Evolutionary conservation across 1,140 invertebrate genomes (phyloP).

Genomic region (Aphaenogaster floridana): DNA sequence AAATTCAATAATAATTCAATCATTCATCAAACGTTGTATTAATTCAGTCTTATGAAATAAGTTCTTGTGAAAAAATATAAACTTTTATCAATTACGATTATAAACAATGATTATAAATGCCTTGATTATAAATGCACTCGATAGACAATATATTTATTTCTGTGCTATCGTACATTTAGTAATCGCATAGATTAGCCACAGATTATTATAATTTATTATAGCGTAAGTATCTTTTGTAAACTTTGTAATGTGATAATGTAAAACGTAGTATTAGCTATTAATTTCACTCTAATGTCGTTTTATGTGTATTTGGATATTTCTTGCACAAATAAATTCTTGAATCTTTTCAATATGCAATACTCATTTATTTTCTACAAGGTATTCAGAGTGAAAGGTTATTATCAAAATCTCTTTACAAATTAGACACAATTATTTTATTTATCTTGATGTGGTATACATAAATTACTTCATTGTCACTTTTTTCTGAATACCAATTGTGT

Average conservation of each 20-base stretch:
- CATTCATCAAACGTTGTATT: not conserved
- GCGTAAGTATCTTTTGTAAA: constrained; percentile 71
- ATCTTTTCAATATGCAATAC: constrained; percentile 23
- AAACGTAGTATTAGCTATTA: constrained; percentile 30
- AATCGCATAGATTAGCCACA: constrained; percentile 9
- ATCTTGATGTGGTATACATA: constrained; percentile 4
- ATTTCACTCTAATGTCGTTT: constrained; percentile 11
- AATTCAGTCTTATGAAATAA: not conserved
- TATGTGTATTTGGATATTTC: constrained; percentile 54
- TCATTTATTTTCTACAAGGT: not conserved
- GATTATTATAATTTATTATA: constrained; percentile 55
- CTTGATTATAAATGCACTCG: constrained; percentile 42
- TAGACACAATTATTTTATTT: constrained; percentile 31
- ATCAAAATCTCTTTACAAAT: not conserved
- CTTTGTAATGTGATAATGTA: constrained; percentile 68
- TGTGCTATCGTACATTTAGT: constrained; percentile 23
- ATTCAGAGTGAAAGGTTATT: not conserved
- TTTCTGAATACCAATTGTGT: constrained; percentile 88
- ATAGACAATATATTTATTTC: constrained; percentile 30
- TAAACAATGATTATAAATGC: constrained; percentile 11
- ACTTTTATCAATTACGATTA: constrained; percentile 26
- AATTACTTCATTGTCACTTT: constrained; percentile 44
- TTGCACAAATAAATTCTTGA: constrained; percentile 70
- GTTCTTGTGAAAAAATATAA: constrained; percentile 5
- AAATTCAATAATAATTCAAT: constrained; percentile 33